These are phyloP conservation scores for Xenopus laevis DNA, from an alignment of 2,113 vertebrate genomes.

Conservation along the genomic window DNA sequence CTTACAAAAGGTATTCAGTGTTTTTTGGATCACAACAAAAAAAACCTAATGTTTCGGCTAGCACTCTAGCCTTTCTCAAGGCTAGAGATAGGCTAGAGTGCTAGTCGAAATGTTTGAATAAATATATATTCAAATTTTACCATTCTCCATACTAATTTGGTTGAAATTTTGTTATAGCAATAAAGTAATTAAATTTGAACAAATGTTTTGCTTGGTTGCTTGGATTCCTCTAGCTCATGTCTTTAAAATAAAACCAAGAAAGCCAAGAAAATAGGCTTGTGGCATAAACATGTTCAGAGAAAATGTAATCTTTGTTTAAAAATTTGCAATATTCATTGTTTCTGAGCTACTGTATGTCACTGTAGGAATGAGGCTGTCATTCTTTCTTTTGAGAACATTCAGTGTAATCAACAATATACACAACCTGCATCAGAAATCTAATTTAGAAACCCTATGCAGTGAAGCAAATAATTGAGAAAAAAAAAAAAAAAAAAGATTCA, in stretches of 20 bases:
- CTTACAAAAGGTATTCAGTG: too few species aligned
- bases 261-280: too few species aligned
- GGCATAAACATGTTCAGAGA: neutral
- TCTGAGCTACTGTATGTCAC: slow-evolving; percentile 27
- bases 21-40: too few species aligned
- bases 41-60: too few species aligned
- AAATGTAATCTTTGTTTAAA: slow-evolving; percentile 37
- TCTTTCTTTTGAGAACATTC: slow-evolving; percentile 40
- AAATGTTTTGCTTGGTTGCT: neutral
- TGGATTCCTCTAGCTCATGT: too few species aligned
- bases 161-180: neutral
- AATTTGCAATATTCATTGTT: slow-evolving; percentile 26
- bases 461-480: slow-evolving; percentile 37
- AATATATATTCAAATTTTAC: too few species aligned
- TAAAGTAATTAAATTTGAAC: neutral
- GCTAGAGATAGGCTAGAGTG: too few species aligned
- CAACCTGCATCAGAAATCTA: slow-evolving; percentile 41
- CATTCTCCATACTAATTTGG: neutral
- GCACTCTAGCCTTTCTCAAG: too few species aligned
- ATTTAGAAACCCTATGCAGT: slow-evolving; percentile 39
- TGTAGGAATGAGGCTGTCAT: slow-evolving; percentile 36
- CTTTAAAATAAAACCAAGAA: too few species aligned
- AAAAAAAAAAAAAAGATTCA: slow-evolving; percentile 36
- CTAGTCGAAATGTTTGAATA: too few species aligned
- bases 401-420: slow-evolving; percentile 44